A percentile compares a stretch with the other conserved stretches of the same genome.
These are phyloP conservation scores for Exephanes ischioxanthus DNA, from an alignment of 2,888 invertebrate species.

Conservation along the genomic window DNA sequence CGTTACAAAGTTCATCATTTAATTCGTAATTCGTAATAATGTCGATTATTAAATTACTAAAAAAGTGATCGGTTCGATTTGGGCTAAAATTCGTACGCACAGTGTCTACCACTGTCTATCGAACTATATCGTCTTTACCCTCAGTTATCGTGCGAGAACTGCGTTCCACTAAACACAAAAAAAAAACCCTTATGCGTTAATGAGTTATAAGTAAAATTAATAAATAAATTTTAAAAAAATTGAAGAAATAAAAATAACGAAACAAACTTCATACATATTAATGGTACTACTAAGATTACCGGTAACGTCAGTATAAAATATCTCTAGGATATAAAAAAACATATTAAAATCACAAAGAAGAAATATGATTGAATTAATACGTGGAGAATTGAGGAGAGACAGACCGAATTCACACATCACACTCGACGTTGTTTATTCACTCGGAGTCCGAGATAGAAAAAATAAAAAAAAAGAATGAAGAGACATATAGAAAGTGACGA, in stretches of 20 bases:
- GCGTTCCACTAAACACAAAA: conserved; percentile 17
- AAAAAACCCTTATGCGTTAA: conserved; percentile 47
- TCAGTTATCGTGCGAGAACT: background rate
- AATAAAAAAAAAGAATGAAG: conserved; percentile 5
- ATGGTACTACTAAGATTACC: conserved; percentile 25
- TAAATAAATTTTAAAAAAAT: conserved; percentile 34
- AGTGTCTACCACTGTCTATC: background rate
- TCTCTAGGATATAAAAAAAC: conserved; percentile 35
- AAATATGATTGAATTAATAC: conserved; percentile 4
- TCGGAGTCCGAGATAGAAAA: conserved; percentile 23
- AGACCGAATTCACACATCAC: conserved; percentile 37
- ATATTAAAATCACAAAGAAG: conserved; percentile 12
- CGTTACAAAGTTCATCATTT: no score
- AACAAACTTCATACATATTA: conserved; percentile 62
- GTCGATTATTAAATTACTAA: conserved; percentile 1
- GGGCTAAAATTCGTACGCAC: background rate
- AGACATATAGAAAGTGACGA: conserved; percentile 57
- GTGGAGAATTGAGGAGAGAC: conserved; percentile 24
- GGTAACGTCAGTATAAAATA: conserved; percentile 32
- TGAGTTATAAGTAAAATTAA: conserved; percentile 52
- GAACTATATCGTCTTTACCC: background rate
- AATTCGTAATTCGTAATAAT: no score
- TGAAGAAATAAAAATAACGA: conserved; percentile 39
- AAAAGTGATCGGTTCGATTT: conserved; percentile 3
- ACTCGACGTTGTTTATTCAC: conserved; percentile 37